These are phyloP conservation scores for Ryuthela nishihirai DNA, from an alignment of 2,888 invertebrate genomes.

Conservation along the genomic window DNA sequence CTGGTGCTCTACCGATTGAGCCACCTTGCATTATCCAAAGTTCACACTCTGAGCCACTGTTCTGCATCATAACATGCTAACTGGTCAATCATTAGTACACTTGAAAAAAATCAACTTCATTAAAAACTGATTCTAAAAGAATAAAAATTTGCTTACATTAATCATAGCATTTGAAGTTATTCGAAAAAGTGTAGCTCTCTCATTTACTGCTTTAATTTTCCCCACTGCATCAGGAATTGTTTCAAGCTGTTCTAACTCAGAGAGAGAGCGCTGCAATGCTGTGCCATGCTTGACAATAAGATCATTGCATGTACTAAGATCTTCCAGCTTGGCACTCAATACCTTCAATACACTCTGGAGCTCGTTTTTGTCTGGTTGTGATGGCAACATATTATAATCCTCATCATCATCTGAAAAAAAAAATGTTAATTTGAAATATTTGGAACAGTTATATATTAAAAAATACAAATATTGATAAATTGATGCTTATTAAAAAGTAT, in stretches of 20 bases:
- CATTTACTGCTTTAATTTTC: conserved; percentile 61
- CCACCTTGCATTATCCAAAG: too few species aligned
- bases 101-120: too few species aligned
- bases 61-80: too few species aligned
- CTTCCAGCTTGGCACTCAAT: conserved; percentile 75
- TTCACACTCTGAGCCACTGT: too few species aligned
- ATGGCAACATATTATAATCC: conserved; percentile 61
- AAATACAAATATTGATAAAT: too few species aligned
- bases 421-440: not conserved
- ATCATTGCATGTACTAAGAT: conserved; percentile 86
- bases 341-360: conserved; percentile 56
- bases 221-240: conserved; percentile 42
- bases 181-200: conserved; percentile 87
- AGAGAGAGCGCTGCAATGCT: conserved; percentile 63
- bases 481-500: too few species aligned
- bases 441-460: too few species aligned
- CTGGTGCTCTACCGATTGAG: too few species aligned
- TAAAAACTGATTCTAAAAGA: too few species aligned
- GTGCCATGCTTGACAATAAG: conserved; percentile 83
- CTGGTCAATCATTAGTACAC: too few species aligned
- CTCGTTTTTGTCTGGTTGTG: conserved; percentile 56
- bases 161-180: conserved; percentile 97
- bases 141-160: conserved; percentile 71
- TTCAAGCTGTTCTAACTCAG: conserved; percentile 52
- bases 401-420: conserved; percentile 63